Conservation (phyloP, 2,888 invertebrate genomes). For the Neuroscelio doddi region DNA sequence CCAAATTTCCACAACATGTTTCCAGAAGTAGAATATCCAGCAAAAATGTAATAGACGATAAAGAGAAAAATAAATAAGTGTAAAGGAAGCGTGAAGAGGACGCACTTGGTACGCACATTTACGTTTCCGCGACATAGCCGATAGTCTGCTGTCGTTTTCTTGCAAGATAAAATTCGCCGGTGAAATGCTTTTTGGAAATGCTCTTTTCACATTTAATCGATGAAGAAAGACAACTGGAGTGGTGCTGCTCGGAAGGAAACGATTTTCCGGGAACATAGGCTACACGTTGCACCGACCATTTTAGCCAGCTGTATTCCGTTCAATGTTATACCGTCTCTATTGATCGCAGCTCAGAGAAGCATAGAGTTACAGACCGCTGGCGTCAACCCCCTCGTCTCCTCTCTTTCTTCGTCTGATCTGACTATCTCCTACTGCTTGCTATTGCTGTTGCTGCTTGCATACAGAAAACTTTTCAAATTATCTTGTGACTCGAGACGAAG, state of each 20-base stretch:
- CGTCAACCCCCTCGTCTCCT: constrained; percentile 58
- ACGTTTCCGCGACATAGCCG: not conserved
- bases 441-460: constrained; percentile 14
- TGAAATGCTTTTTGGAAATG: constrained; percentile 11
- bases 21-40: too few relatives aligned
- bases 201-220: constrained; percentile 36
- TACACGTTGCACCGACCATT: constrained; percentile 56
- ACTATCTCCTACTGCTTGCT: too few relatives aligned
- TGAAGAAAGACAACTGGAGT: constrained; percentile 32
- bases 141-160: not conserved
- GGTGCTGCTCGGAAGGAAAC: constrained; percentile 33
- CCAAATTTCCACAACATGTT: too few relatives aligned
- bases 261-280: constrained; percentile 53
- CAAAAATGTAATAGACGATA: too few relatives aligned
- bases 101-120: too few relatives aligned
- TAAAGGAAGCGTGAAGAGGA: too few relatives aligned
- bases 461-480: constrained; percentile 64
- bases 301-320: constrained; percentile 62
- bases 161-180: constrained; percentile 4
- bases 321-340: constrained; percentile 64
- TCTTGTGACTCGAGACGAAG: constrained; percentile 61
- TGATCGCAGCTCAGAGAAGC: constrained; percentile 67
- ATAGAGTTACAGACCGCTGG: constrained; percentile 69
- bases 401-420: constrained; percentile 48
- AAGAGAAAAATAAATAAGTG: too few relatives aligned